phyloP scores from a whole-genome alignment of 2,797 vertebrate genomes.

The Hoplostethus mediterraneus region DNA sequence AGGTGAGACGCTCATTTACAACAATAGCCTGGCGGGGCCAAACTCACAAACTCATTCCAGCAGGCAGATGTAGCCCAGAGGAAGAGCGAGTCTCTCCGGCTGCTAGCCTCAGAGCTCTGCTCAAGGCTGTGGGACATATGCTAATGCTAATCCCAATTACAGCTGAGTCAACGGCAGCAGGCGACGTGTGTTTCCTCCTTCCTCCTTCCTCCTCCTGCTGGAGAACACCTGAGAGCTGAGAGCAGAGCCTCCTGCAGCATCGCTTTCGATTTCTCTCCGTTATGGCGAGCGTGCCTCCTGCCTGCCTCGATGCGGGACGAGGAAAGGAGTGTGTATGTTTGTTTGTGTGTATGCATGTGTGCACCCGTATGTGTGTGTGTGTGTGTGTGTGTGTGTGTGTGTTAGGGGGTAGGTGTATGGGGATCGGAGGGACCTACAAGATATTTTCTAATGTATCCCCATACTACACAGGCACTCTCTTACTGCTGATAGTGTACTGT shows the following conservation, averaged over 20 bases:
- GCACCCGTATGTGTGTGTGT: not conserved
- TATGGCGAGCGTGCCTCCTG: conserved; percentile 40
- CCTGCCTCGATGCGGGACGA: conserved; percentile 28
- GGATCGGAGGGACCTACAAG: conserved; percentile 17
- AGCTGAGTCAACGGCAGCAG: conserved; percentile 66
- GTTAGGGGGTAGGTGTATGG: conserved; percentile 8
- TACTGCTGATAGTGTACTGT: conserved; percentile 21
- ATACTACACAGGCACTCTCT: conserved; percentile 47
- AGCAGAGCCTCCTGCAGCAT: conserved; percentile 36
- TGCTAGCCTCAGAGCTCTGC: conserved; percentile 40
- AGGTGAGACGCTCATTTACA: conserved; percentile 70
- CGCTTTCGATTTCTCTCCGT: conserved; percentile 44
- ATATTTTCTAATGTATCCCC: conserved; percentile 44
- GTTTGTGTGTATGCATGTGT: not conserved
- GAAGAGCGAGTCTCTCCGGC: conserved; percentile 41
- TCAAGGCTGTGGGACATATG: conserved; percentile 62
- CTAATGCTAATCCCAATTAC: conserved; percentile 77
- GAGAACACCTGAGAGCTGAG: conserved; percentile 56
- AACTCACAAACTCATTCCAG: conserved; percentile 64
- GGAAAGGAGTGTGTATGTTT: conserved; percentile 12
- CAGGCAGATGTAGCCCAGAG: conserved; percentile 59
- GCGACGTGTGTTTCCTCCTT: conserved; percentile 23
- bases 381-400: conserved; percentile 19
- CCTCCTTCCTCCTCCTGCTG: conserved; percentile 12
- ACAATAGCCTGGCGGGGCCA: conserved; percentile 63